Evolutionary conservation across 1,140 invertebrate species (phyloP), one percentile per base, ranked within the genome.

Genomic region (Drosophila punjabiensis): DNA sequence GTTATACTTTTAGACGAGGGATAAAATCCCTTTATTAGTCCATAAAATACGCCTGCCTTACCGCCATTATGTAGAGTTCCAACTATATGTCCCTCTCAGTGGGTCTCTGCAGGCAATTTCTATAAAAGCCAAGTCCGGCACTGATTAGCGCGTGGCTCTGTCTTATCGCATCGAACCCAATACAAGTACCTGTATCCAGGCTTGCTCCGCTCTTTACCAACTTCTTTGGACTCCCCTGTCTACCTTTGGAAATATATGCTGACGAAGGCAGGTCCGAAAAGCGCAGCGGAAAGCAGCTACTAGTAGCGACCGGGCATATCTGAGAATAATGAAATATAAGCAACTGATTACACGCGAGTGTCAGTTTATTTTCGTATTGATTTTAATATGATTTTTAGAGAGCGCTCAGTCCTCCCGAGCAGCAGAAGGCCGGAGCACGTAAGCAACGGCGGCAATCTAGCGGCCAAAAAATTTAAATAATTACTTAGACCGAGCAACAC

Each of bases 291-390:
- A 55, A 37, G 48, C 37, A 16, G 37, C 66, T 28, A 45, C 55
- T 39, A 28, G 55, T 37, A 24, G 55, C 14, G 8, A 24, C 37
- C 16, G 48, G 32, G 30, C 73, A 79, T 86, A 78, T 86, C 78
- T 86, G 64, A 43, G 60, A 73, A 65, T 64, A 87, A 83, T 81
- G 71, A 88, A 88, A 81, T 75, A 84, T 58, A 84, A 67, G 81
- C 67, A 53, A 74, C 73, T 81, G 81, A 89, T 89, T 88, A 90
- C 86, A 71, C 82, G 67, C 83, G 77, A 81, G 78, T 83, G 47
- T 58, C 64, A 70, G 71, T 70, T 77, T 87, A 67, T 88, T 68
- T 78, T 71, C 39, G 55, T 60, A 60, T 77, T 68, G 53, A 76
- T 81, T 82, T 86, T 60, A 76, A 75, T 76, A 82, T 79, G 48